phyloP scores from a whole-genome alignment of 2,797 vertebrate genomes.

The Allobates femoralis region DNA sequence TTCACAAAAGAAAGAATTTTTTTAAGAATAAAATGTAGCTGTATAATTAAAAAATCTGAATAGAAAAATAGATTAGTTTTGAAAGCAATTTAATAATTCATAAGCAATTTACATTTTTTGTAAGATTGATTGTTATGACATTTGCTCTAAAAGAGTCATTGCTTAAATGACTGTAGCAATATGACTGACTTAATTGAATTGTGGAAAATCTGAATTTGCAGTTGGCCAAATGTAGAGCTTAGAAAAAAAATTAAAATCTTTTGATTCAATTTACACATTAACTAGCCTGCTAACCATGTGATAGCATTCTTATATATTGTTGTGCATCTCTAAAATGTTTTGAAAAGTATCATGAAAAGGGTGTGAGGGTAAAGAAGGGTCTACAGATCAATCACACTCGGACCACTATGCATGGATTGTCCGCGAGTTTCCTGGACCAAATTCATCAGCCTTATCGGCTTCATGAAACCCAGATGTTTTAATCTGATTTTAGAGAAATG shows the following conservation, averaged over 20 bases:
- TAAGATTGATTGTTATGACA: slow-evolving; percentile 44
- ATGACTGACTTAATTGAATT: slow-evolving; percentile 24
- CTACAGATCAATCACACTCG: no score
- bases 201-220: background rate
- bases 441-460: no score
- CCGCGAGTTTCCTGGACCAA: no score
- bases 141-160: slow-evolving; percentile 11
- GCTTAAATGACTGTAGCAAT: slow-evolving; percentile 32
- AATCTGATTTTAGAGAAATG: no score
- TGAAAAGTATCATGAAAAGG: no score
- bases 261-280: background rate
- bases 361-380: no score
- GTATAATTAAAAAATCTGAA: slow-evolving; percentile 2
- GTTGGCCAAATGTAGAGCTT: background rate
- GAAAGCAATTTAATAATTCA: slow-evolving; percentile 42
- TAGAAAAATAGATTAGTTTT: slow-evolving; percentile 17
- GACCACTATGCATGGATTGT: no score
- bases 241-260: background rate
- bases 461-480: no score
- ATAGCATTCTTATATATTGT: no score
- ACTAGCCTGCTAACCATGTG: background rate
- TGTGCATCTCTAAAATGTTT: no score
- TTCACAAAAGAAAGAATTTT: background rate
- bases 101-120: slow-evolving; percentile 45
- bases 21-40: background rate